Evolutionary conservation across 2,888 invertebrate species (phyloP).

Genomic region (Flabesymbios commensalis): DNA sequence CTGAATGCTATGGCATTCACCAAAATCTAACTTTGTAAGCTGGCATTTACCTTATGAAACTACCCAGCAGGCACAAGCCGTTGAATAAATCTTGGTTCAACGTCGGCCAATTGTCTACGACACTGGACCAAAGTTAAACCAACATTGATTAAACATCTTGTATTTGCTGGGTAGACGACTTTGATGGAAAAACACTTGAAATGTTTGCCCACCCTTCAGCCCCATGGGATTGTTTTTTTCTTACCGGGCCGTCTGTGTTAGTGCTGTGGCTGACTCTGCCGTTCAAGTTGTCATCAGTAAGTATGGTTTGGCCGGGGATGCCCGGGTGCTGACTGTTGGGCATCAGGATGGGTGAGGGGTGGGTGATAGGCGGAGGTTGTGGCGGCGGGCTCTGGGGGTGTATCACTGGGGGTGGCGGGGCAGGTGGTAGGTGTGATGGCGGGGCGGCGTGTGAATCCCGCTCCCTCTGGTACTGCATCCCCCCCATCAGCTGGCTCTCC

Average conservation of each 20-base stretch:
- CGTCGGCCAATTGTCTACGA: too few relatives aligned
- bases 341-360: background rate
- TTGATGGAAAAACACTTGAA: too few relatives aligned
- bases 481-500: background rate
- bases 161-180: too few relatives aligned
- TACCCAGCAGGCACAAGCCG: too few relatives aligned
- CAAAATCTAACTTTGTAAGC: too few relatives aligned
- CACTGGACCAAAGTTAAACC: too few relatives aligned
- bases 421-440: background rate
- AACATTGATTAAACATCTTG: too few relatives aligned
- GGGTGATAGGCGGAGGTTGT: too few relatives aligned
- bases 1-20: too few relatives aligned
- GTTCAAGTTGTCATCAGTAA: background rate
- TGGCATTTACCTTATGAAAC: too few relatives aligned
- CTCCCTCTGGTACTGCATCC: background rate
- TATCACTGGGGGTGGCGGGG: background rate
- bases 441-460: background rate
- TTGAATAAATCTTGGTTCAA: too few relatives aligned
- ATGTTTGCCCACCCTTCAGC: too few relatives aligned
- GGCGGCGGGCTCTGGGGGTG: background rate
- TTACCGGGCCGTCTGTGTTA: conserved; percentile 38
- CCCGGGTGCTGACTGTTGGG: background rate
- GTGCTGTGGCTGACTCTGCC: conserved; percentile 28
- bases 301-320: background rate
- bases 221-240: conserved; percentile 11